Evolutionary conservation across 92 coral and sea anemone species (phyloP), one percentile per base, ranked within the genome.

Genomic region (Umimayanthus kanabou): DNA sequence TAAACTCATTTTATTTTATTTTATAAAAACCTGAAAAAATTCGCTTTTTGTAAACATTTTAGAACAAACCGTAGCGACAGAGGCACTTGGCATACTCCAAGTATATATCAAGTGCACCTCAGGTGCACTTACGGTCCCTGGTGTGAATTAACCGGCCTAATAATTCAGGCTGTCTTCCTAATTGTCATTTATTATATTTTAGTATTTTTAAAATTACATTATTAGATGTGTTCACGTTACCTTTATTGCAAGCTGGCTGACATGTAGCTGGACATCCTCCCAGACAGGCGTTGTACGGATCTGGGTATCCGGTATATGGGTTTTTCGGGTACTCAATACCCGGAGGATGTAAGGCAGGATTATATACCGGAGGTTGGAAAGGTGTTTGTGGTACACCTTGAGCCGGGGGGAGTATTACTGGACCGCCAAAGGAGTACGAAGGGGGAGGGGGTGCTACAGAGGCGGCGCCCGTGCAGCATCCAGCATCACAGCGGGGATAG

Each of bases 401-500:
- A n/a, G 77, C 85, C 37, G 85, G 90, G 66, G 90, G 79, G 85
- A 81, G 77, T 16, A 87, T 87, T 14, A 77, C 40, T 39, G 87
- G 90, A 13, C 85, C 85, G 43, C 70, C 57, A 28, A 30, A 58
- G 18, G 89, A 73, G 39, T 88, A 88, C 18, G 87, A 90, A 6
- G 85, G 89, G 77, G 87, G 77, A 22, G 95, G 97, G 14, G 82
- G 87, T 5, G 92, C 66, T 14, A 79, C 50, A 30, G 71, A 72
- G 7, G 88, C 86, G 10, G 90, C 94, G 3, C 86, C 76, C 22
- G 91, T 72, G 80, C 98, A 96, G 64, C 98, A 96, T n/a, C 97
- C 96, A 13, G 92, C 79, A 79, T 94, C 97, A 67, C 98, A 96
- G 90, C 76, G 89, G 18, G 98, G 98, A n/a, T 93, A 94, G 88